A percentile compares a stretch with the other conserved stretches of the same genome.
Conservation (phyloP, 2,113 vertebrate species). For the Ardeotis arabs region DNA sequence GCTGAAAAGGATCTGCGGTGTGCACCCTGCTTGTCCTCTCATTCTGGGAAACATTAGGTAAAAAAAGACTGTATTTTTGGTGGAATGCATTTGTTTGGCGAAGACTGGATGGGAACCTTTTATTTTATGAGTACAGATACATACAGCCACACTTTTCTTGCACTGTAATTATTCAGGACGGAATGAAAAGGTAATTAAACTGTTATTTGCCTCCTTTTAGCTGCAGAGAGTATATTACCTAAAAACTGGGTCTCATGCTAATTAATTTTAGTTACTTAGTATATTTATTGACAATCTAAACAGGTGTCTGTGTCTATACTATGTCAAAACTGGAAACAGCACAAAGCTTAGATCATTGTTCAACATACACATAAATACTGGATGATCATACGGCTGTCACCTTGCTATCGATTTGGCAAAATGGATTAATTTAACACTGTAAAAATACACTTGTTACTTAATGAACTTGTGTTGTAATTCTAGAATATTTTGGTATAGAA, state of each 20-base stretch:
- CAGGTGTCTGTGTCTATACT: not conserved
- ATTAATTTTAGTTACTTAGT: slow-evolving; percentile 40
- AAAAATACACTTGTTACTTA: not conserved
- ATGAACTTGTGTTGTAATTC: not conserved
- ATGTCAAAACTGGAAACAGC: not conserved
- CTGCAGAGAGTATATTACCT: slow-evolving; percentile 10
- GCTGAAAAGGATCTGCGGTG: not conserved
- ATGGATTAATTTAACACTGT: not conserved
- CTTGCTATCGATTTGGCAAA: not conserved
- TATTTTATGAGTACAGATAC: not conserved
- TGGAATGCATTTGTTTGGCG: not conserved
- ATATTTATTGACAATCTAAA: slow-evolving; percentile 31
- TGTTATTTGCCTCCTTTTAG: slow-evolving; percentile 49
- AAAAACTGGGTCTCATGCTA: slow-evolving; percentile 23
- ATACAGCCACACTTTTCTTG: not conserved
- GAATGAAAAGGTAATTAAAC: slow-evolving; percentile 1
- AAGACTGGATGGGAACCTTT: not conserved
- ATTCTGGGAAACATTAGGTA: not conserved
- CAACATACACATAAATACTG: not conserved
- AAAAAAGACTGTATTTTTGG: not conserved
- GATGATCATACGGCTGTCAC: not conserved
- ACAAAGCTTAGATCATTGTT: not conserved
- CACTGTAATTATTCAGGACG: not conserved
- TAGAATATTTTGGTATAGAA: not conserved
- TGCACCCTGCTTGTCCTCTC: not conserved